Conservation (phyloP, 2,113 vertebrate genomes). For the Trematomus loennbergii region DNA sequence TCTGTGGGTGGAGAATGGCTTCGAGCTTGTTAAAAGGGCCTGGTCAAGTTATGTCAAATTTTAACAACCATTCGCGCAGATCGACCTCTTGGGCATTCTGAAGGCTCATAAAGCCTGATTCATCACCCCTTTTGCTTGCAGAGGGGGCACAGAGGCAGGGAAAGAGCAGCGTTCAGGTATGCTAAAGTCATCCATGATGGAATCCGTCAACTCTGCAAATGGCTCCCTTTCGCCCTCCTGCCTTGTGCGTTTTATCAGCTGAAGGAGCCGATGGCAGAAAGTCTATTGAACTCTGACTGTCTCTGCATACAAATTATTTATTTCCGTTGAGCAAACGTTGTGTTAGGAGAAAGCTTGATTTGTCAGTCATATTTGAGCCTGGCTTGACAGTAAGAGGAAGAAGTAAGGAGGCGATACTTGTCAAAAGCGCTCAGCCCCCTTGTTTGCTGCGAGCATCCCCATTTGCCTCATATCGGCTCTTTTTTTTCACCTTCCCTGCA, state of each 20-base stretch:
- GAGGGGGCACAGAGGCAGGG: constrained; percentile 70
- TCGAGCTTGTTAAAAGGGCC: constrained; percentile 80
- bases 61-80: constrained; percentile 79
- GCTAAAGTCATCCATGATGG: constrained; percentile 82
- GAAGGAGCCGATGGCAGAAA: constrained; percentile 73
- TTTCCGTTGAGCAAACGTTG: constrained; percentile 55
- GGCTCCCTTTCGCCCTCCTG: constrained; percentile 69
- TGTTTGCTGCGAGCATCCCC: constrained; percentile 33
- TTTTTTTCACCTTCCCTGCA: constrained; percentile 53
- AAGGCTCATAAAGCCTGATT: constrained; percentile 82
- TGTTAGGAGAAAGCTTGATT: constrained; percentile 43
- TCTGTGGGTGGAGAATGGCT: constrained; percentile 58
- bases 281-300: constrained; percentile 79
- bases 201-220: constrained; percentile 82
- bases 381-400: constrained; percentile 31
- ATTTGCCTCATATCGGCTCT: constrained; percentile 42
- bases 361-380: constrained; percentile 51
- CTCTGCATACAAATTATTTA: constrained; percentile 74
- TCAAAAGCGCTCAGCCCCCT: constrained; percentile 17
- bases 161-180: constrained; percentile 79
- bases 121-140: constrained; percentile 73
- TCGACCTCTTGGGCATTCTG: constrained; percentile 78
- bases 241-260: constrained; percentile 75
- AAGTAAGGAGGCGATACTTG: constrained; percentile 29
- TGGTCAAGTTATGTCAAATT: constrained; percentile 82